A percentile compares a stretch with the other conserved stretches of the same genome.
phyloP scores from a whole-genome alignment of 2,797 vertebrate genomes.

The Gila robusta region DNA sequence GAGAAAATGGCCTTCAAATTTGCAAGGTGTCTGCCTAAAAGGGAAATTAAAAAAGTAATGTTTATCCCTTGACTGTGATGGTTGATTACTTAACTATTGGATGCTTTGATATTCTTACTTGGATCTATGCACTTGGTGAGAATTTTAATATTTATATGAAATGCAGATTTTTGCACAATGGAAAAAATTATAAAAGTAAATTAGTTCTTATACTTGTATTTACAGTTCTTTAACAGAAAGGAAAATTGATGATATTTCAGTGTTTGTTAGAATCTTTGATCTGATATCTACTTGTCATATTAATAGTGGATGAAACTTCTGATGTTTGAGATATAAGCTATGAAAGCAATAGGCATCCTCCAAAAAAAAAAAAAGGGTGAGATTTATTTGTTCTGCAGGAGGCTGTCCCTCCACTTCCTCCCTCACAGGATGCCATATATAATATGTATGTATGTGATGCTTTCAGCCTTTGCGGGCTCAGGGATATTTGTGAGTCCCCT shows the following conservation, averaged over 20 bases:
- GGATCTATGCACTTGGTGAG: neutral
- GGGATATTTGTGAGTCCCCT: slow-evolving; percentile 18
- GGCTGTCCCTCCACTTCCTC: neutral
- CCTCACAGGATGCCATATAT: neutral
- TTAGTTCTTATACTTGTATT: neutral
- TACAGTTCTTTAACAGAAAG: neutral
- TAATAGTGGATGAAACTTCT: neutral
- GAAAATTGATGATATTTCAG: neutral
- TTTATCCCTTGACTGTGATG: neutral
- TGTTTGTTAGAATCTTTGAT: neutral
- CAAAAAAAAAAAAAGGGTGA: neutral
- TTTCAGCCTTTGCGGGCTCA: neutral
- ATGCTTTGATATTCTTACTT: neutral
- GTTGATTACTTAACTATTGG: neutral
- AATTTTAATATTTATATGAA: neutral
- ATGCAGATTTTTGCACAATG: neutral
- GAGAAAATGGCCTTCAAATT: neutral
- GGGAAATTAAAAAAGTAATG: slow-evolving; percentile 22
- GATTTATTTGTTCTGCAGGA: neutral
- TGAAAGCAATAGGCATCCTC: neutral
- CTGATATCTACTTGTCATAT: neutral
- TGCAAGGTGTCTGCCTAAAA: slow-evolving; percentile 5
- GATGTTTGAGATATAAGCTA: neutral
- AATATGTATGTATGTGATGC: neutral
- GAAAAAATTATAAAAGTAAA: neutral